Percentiles rank a stretch among this genome's conserved stretches.
These are phyloP conservation scores for Vulpes lagopus DNA, from an alignment of 2,113 vertebrate species.

Conservation along the genomic window DNA sequence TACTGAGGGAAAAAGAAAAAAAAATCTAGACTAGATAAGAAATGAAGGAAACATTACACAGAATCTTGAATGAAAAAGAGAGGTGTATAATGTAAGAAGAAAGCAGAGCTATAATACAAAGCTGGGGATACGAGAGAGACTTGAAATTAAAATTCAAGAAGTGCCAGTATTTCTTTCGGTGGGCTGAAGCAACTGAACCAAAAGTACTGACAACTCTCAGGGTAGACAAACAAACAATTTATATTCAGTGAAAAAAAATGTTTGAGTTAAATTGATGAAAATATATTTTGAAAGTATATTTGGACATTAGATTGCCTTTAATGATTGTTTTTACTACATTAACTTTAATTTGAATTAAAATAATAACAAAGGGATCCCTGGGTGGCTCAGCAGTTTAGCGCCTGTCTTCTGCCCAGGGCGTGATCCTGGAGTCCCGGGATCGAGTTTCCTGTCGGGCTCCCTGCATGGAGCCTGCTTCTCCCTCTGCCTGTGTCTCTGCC, in stretches of 20 bases:
- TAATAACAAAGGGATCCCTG: background rate
- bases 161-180: background rate
- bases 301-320: background rate
- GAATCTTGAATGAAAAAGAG: background rate
- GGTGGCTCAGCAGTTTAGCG: too few species aligned
- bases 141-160: slow-evolving; percentile 33
- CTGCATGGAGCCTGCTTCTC: too few species aligned
- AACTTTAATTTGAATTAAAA: slow-evolving; percentile 6
- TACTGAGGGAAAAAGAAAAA: background rate
- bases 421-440: too few species aligned
- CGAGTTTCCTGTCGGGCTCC: too few species aligned
- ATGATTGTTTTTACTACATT: background rate
- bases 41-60: background rate
- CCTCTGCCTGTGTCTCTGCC: too few species aligned
- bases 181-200: background rate
- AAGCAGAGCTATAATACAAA: background rate
- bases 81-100: background rate
- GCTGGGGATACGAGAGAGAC: background rate
- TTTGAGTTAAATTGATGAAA: slow-evolving; percentile 6
- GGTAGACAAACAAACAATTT: background rate
- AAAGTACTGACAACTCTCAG: background rate
- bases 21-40: background rate
- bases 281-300: background rate
- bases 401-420: too few species aligned
- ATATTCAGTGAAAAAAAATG: background rate